Conservation (phyloP, 2,888 invertebrate species). For the Microdon myrmicae region DNA sequence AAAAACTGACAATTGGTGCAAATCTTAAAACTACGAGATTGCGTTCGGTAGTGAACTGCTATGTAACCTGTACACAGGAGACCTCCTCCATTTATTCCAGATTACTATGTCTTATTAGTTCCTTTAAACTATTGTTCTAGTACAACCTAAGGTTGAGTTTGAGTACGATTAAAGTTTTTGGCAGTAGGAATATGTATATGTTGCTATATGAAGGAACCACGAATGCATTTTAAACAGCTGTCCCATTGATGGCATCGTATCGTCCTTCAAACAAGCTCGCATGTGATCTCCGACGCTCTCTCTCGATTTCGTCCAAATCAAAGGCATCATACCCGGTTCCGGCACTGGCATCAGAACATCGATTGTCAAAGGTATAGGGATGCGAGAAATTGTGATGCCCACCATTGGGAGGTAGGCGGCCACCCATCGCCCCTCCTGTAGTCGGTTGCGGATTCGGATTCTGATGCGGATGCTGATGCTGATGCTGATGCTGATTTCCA, state of each 20-base stretch:
- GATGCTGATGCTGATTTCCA: conserved; percentile 43
- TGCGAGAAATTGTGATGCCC: conserved; percentile 59
- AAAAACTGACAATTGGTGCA: conserved; percentile 43
- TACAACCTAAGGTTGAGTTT: not conserved
- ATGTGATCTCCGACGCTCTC: conserved; percentile 65
- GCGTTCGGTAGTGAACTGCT: no score
- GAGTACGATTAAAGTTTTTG: conserved; percentile 15
- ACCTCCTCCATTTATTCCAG: no score
- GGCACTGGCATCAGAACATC: conserved; percentile 54
- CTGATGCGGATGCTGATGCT: conserved; percentile 11
- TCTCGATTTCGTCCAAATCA: conserved; percentile 65
- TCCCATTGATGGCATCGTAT: conserved; percentile 64
- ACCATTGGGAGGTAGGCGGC: conserved; percentile 22
- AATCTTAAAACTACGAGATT: conserved; percentile 44
- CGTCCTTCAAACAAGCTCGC: conserved; percentile 64
- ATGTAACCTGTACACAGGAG: no score
- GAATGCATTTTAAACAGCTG: conserved; percentile 59
- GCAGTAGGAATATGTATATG: conserved; percentile 34
- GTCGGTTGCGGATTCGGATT: not conserved
- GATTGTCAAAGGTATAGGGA: conserved; percentile 61
- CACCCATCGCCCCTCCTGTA: conserved; percentile 39
- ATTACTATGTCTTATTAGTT: no score
- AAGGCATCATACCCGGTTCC: conserved; percentile 56
- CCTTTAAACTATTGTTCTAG: conserved; percentile 11
- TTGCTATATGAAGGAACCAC: not conserved